A percentile compares a stretch with the other conserved stretches of the same genome.
Conservation (phyloP, 2,888 invertebrate genomes). For the Automeris io region DNA sequence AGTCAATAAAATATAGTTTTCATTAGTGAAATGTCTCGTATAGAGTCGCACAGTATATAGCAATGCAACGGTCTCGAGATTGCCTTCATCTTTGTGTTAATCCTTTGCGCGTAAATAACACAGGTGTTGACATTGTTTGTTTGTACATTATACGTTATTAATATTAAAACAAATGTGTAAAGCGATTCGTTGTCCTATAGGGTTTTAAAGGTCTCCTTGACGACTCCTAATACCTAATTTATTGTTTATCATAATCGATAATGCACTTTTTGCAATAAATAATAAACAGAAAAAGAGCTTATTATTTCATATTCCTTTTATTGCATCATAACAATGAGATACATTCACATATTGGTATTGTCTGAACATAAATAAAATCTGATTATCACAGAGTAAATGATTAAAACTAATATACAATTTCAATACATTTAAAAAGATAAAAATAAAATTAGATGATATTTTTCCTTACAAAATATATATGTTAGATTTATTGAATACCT, state of each 20-base stretch:
- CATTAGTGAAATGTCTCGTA: constrained; percentile 55
- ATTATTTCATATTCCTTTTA: constrained; percentile 20
- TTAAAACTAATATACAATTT: constrained; percentile 1
- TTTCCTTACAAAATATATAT: too few relatives aligned
- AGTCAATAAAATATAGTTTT: constrained; percentile 70
- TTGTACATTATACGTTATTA: constrained; percentile 69
- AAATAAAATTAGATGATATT: too few relatives aligned
- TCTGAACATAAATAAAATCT: constrained; percentile 18
- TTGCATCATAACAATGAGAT: constrained; percentile 9
- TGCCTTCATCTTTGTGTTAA: constrained; percentile 42
- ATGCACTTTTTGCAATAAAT: constrained; percentile 73
- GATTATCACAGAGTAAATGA: constrained; percentile 9
- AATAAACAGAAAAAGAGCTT: constrained; percentile 38
- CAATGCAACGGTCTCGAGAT: constrained; percentile 18
- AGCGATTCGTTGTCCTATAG: constrained; percentile 47
- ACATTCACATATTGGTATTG: constrained; percentile 12
- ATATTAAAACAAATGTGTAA: constrained; percentile 47
- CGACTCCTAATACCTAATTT: constrained; percentile 68
- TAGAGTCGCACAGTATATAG: constrained; percentile 40
- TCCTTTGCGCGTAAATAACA: constrained; percentile 56
- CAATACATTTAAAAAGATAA: too few relatives aligned
- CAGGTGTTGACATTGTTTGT: constrained; percentile 61
- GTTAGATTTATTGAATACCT: too few relatives aligned
- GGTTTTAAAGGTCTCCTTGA: constrained; percentile 55
- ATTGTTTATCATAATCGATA: constrained; percentile 73